Percentiles rank a stretch among this genome's conserved stretches.
Evolutionary conservation across 2,888 invertebrate genomes (phyloP).

Genomic region (Schizotus pectinicornis): DNA sequence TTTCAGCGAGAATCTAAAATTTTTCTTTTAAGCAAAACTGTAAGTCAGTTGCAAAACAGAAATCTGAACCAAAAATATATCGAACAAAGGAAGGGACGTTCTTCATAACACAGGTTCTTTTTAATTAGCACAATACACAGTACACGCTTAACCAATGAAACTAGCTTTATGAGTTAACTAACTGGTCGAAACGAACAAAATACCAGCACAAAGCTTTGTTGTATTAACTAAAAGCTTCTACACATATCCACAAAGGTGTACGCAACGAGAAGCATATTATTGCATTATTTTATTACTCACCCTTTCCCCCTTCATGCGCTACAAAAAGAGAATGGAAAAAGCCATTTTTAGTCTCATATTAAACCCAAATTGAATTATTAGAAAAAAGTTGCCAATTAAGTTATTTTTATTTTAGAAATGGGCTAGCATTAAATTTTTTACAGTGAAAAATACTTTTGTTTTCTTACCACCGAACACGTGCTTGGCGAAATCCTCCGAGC

Average conservation of each 20-base stretch:
- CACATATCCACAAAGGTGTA: neutral
- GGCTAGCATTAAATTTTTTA: too few species aligned
- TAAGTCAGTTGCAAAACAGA: neutral
- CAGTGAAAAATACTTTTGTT: neutral
- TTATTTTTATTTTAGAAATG: too few species aligned
- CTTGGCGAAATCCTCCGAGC: slow-evolving; percentile 45
- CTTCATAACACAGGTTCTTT: neutral
- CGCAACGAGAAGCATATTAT: neutral
- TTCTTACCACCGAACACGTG: slow-evolving; percentile 49
- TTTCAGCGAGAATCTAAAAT: too few species aligned
- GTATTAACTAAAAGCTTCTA: neutral
- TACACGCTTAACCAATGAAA: too few species aligned
- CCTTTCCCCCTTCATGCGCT: slow-evolving; percentile 23
- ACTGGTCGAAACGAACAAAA: too few species aligned
- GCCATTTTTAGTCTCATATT: neutral
- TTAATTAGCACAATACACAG: neutral
- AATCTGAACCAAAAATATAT: neutral
- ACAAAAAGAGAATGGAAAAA: slow-evolving; percentile 18
- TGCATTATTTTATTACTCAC: slow-evolving; percentile 11
- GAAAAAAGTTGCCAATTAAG: too few species aligned
- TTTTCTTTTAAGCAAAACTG: too few species aligned
- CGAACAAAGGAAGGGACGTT: neutral
- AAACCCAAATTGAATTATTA: neutral
- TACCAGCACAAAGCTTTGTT: neutral
- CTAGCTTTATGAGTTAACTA: too few species aligned